Conservation (phyloP, 2,888 invertebrate genomes). For the Bugulina stolonifera region DNA sequence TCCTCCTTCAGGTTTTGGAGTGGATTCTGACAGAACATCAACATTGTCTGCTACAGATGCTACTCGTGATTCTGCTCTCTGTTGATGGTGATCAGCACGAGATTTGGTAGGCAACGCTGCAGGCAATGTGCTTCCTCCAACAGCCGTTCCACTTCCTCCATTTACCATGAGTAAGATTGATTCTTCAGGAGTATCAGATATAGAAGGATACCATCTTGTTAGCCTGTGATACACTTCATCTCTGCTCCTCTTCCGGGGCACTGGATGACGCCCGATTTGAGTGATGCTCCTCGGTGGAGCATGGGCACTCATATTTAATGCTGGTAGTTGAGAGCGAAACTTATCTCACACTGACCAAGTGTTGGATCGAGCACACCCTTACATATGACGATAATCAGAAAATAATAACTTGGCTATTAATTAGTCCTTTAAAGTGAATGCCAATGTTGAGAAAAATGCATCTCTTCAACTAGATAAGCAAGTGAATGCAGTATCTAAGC, state of each 20-base stretch:
- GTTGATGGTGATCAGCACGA: background rate
- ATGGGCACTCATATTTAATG: slow-evolving; percentile 1
- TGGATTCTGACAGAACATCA: background rate
- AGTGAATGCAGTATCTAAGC: too few relatives aligned
- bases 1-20: background rate
- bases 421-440: too few relatives aligned
- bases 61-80: background rate
- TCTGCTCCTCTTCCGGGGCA: background rate
- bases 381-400: too few relatives aligned
- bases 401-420: too few relatives aligned
- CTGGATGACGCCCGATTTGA: background rate
- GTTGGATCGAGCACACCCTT: too few relatives aligned
- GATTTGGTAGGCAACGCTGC: background rate
- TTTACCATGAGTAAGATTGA: background rate
- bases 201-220: slow-evolving; percentile 1
- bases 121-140: background rate
- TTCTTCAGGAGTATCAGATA: slow-evolving; percentile 12
- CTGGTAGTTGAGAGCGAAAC: too few relatives aligned
- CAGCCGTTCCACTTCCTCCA: background rate
- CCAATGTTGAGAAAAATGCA: too few relatives aligned
- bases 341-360: too few relatives aligned
- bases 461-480: too few relatives aligned
- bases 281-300: background rate
- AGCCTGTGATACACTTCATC: slow-evolving; percentile 15
- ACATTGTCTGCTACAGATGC: background rate